Base-by-base conservation (phyloP, 2,113 vertebrate genomes). In the human region DNA sequence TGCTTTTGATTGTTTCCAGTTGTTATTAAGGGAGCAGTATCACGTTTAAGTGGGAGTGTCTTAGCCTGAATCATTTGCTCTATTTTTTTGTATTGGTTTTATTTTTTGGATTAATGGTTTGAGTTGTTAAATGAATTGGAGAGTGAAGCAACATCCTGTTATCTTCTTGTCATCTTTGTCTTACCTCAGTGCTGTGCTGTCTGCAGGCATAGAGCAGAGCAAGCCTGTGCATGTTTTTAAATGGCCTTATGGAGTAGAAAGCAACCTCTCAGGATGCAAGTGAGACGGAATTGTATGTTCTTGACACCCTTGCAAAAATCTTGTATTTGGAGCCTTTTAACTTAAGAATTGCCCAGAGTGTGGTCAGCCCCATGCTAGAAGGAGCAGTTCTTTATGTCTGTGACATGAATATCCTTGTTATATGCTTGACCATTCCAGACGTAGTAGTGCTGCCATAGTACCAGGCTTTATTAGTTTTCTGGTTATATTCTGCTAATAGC, bases 111-210 rank as follows among this genome's bases (percentile, higher is more conserved):
- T 94, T 66, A 95, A 68, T 93, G 64, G 75, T 84, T 86, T 92
- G 85, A 79, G 85, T 89, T 92, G 82, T 93, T 95, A 64, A 61
- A 52, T 94, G 92, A 72, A 43, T 73, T 93, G 90, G 59, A 82
- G 83, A 90, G 40, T 25, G 25, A 88, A 92, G 72, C 66, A 61
- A 16, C 64, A 78, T 40, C 52, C 73, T 48, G 8, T 83, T 96
- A 81, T 35, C 80, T 66, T 95, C 59, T 73, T 96, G 86, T 94
- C 57, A 23, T 91, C 59, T 50, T 55, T 93, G 52, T 89, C 38
- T 73, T 32, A 45, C 35, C 64, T 66, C 32, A 14, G 18, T 25
- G 11, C 75, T 18, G 27, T 32, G 82, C 61, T 27, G 38, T 50
- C 82, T 72, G 14, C 43, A 57, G 35, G 73, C 45, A 43, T 13